A percentile compares a stretch with the other conserved stretches of the same genome.
Conservation (phyloP, 1,140 invertebrate genomes). For the Tetramorium simillimum region DNA sequence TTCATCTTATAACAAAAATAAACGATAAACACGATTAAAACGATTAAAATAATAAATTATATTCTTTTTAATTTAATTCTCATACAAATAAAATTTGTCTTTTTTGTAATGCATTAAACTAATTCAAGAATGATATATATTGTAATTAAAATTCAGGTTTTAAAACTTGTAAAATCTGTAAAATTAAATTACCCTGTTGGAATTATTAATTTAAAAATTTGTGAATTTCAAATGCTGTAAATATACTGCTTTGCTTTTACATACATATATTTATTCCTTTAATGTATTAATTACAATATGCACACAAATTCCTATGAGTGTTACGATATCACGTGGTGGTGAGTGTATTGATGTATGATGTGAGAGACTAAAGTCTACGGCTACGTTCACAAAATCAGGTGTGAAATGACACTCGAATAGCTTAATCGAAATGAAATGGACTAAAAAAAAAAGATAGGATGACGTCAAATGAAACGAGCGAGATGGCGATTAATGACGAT, state of each 20-base stretch:
- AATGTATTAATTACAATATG: constrained; percentile 26
- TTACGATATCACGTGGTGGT: constrained; percentile 31
- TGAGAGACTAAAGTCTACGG: constrained; percentile 51
- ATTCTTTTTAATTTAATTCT: constrained; percentile 5
- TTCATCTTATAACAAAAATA: background rate
- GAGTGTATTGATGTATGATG: constrained; percentile 51
- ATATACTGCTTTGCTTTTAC: background rate
- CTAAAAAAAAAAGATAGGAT: constrained; percentile 16
- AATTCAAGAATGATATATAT: constrained; percentile 4
- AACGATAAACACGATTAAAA: background rate
- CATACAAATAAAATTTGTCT: constrained; percentile 11
- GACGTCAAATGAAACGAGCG: constrained; percentile 28
- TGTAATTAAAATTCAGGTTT: background rate
- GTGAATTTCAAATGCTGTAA: background rate
- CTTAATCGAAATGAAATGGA: constrained; percentile 40
- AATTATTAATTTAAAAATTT: background rate
- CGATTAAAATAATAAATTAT: too few species aligned
- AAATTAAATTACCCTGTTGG: background rate
- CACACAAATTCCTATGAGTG: constrained; percentile 60
- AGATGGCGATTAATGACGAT: constrained; percentile 59
- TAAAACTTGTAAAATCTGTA: background rate
- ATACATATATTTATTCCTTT: constrained; percentile 30
- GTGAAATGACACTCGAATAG: constrained; percentile 55
- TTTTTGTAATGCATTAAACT: background rate
- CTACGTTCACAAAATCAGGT: constrained; percentile 66